Evolutionary conservation across 92 coral and sea anemone species (phyloP).

Genomic region (Montipora capitata): DNA sequence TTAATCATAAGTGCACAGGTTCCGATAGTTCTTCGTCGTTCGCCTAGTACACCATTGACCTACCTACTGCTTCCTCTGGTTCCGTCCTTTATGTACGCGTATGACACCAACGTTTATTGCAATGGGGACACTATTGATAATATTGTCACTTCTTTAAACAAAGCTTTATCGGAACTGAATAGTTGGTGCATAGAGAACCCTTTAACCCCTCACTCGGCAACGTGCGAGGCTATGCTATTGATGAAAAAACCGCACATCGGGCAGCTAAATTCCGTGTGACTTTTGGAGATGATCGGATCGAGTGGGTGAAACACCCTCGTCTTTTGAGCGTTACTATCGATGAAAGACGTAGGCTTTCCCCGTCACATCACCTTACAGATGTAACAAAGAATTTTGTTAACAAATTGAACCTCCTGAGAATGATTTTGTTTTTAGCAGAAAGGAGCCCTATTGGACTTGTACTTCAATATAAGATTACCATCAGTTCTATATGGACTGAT

Average conservation of each 20-base stretch:
- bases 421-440: constrained; percentile 9
- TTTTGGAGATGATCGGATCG: constrained; percentile 22
- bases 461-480: constrained; percentile 29
- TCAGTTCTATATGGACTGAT: constrained; percentile 57
- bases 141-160: neutral
- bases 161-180: too few relatives aligned
- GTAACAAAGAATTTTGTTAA: constrained; percentile 29
- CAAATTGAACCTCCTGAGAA: constrained; percentile 22
- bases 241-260: constrained; percentile 39
- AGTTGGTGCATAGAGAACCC: constrained; percentile 48
- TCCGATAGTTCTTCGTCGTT: too few relatives aligned
- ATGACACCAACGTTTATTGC: constrained; percentile 41
- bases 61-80: too few relatives aligned
- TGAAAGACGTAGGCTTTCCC: constrained; percentile 30
- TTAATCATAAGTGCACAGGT: too few relatives aligned
- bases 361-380: constrained; percentile 34
- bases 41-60: too few relatives aligned
- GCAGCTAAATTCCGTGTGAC: constrained; percentile 18
- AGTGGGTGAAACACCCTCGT: constrained; percentile 56
- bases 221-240: constrained; percentile 55
- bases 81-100: neutral
- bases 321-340: constrained; percentile 50
- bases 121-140: constrained; percentile 35
- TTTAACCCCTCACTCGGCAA: constrained; percentile 56
- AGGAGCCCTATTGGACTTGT: constrained; percentile 37